Percentiles rank a stretch among this genome's conserved stretches.
phyloP scores from a whole-genome alignment of 2,113 vertebrate species.

The Rostratula benghalensis region DNA sequence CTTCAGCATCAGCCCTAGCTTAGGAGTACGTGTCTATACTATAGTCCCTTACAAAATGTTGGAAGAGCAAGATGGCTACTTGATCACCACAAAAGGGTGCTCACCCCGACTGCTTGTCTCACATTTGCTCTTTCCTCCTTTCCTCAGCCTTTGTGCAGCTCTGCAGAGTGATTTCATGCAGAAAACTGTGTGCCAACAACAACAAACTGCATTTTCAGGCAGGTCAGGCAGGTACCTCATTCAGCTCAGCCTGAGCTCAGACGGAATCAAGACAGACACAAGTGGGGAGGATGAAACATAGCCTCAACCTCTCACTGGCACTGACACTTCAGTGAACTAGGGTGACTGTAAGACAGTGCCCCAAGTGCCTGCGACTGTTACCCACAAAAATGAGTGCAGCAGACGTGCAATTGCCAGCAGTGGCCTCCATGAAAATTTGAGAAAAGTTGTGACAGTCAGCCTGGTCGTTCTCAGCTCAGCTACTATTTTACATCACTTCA shows the following conservation, averaged over 20 bases:
- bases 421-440: not conserved
- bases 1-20: not conserved
- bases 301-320: not conserved
- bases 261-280: not conserved
- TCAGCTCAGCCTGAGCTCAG: not conserved
- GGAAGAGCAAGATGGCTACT: not conserved
- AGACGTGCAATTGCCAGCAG: not conserved
- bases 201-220: not conserved
- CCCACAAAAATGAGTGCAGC: not conserved
- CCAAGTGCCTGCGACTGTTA: not conserved
- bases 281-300: not conserved
- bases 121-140: not conserved
- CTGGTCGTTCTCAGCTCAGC: not conserved
- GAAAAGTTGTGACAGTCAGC: not conserved
- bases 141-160: not conserved
- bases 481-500: not conserved
- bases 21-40: not conserved
- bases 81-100: not conserved
- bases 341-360: not conserved
- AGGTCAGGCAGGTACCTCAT: not conserved
- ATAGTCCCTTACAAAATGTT: not conserved
- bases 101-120: not conserved
- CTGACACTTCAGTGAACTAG: not conserved
- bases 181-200: not conserved
- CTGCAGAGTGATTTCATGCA: not conserved